Evolutionary conservation across 2,888 invertebrate genomes (phyloP), one percentile per base, ranked within the genome.

Genomic region (Drosophila neonasuta): DNA sequence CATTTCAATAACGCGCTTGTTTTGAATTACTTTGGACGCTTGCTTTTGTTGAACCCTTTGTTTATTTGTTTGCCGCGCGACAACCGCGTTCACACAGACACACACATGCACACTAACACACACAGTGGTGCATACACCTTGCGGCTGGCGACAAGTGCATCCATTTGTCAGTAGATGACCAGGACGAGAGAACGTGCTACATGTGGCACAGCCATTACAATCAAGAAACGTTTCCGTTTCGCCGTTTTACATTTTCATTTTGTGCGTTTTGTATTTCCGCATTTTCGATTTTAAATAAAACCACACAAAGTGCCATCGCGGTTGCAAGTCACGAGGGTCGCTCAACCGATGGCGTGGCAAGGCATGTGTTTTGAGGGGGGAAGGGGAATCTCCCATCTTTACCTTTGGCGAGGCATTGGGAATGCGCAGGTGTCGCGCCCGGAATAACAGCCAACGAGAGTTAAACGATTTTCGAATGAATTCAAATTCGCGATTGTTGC

Each of bases 201-300:
- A 68, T 62, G 66, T 46, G 54, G 59, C 56, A 61, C 50, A 50
- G 65, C 65, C 68, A 72, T 57, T 62, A 68, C 71, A 80, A 74
- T 74, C 77, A 77, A 78, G 74, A 68, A 68, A 69, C 66, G 65
- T 68, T 74, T 60, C 63, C 72, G 49, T 57, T 68, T 62, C 67
- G 62, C 62, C 72, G 49, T 57, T 68, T 64, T 67, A 49, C 77
- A 71, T 70, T 80, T 65, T 64, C 71, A 71, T 61, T 79, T 60
- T 56, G 63, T 63, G 67, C 63, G 62, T 65, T 66, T 63, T 66
- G 78, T 71, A 80, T 74, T 72, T 80, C 65, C 75, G 79, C 79
- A 74, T 81, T 85, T 83, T 80, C 89, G 86, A 88, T 89, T 88
- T 88, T 79, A 86, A 86, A 88, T 83, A 87, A 86, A 88, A 80